A percentile compares a stretch with the other conserved stretches of the same genome.
phyloP scores from a whole-genome alignment of 2,113 vertebrate genomes.

The Carassius carassius region DNA sequence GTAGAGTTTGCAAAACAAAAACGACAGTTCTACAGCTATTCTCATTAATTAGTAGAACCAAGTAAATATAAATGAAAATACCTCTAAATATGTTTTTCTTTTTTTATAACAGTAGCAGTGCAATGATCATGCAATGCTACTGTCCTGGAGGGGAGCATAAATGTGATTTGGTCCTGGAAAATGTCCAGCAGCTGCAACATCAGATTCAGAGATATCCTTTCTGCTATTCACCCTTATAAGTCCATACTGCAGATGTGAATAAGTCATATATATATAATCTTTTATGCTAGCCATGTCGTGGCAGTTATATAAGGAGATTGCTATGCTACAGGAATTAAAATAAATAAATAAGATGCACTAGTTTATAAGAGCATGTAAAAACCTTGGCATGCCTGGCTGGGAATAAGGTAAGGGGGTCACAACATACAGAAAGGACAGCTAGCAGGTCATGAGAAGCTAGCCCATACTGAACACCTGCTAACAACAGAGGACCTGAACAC shows the following conservation, averaged over 20 bases:
- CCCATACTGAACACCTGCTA: background rate
- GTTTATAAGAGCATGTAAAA: conserved; percentile 24
- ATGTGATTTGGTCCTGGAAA: background rate
- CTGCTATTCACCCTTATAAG: background rate
- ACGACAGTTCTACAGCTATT: background rate
- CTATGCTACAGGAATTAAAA: conserved; percentile 21
- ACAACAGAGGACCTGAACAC: background rate
- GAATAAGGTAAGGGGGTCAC: background rate
- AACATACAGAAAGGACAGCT: conserved; percentile 14
- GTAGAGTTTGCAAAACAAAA: conserved; percentile 1
- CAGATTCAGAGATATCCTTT: background rate
- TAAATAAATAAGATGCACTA: conserved; percentile 29
- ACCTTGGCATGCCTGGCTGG: conserved; percentile 32
- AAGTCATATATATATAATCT: background rate
- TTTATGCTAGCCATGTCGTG: background rate
- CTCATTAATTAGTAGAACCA: background rate
- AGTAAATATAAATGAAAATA: conserved; percentile 9
- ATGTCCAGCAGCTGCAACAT: background rate
- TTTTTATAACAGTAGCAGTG: background rate
- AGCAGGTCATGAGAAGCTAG: conserved; percentile 1
- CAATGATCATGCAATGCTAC: no score
- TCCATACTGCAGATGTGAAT: conserved; percentile 1
- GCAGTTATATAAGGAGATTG: background rate
- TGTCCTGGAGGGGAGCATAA: background rate
- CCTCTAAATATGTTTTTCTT: background rate